phyloP scores from a whole-genome alignment of 2,888 invertebrate genomes.

The Agrotis ipsilon region DNA sequence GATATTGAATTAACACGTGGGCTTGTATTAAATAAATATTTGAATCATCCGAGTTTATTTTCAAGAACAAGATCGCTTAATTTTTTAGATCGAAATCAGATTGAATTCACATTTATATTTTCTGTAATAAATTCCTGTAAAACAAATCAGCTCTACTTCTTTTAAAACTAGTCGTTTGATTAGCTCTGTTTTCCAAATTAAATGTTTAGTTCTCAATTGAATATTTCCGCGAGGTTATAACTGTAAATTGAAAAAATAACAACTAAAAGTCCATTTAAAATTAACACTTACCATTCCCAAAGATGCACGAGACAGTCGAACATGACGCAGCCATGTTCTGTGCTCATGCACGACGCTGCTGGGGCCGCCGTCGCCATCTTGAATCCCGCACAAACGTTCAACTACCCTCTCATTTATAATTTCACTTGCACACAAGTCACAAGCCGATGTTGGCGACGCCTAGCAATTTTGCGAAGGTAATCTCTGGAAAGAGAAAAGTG shows the following conservation, averaged over 20 bases:
- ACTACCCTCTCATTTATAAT: constrained; percentile 70
- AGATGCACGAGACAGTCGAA: constrained; percentile 88
- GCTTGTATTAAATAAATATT: neutral
- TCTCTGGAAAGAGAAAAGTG: constrained; percentile 84
- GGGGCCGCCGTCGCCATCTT: constrained; percentile 83
- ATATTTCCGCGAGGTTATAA: no score
- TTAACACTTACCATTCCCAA: constrained; percentile 86
- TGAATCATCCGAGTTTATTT: neutral
- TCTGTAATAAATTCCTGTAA: no score
- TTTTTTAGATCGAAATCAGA: neutral
- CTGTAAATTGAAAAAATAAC: neutral
- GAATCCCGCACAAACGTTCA: constrained; percentile 43
- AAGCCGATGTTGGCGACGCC: constrained; percentile 55
- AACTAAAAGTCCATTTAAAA: neutral
- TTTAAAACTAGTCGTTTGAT: no score
- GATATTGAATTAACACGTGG: constrained; percentile 19
- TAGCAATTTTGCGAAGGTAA: constrained; percentile 73
- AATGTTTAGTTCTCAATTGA: no score
- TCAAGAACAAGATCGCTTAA: neutral
- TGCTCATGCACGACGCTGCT: constrained; percentile 85
- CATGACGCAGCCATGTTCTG: constrained; percentile 88
- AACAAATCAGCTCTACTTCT: no score
- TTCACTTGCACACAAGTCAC: constrained; percentile 70
- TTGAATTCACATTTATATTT: no score
- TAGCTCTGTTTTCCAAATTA: no score